Evolutionary conservation across 37 sponge, comb jelly and placozoan species (phyloP).

Genomic region (Diacarnus erythraeanus): DNA sequence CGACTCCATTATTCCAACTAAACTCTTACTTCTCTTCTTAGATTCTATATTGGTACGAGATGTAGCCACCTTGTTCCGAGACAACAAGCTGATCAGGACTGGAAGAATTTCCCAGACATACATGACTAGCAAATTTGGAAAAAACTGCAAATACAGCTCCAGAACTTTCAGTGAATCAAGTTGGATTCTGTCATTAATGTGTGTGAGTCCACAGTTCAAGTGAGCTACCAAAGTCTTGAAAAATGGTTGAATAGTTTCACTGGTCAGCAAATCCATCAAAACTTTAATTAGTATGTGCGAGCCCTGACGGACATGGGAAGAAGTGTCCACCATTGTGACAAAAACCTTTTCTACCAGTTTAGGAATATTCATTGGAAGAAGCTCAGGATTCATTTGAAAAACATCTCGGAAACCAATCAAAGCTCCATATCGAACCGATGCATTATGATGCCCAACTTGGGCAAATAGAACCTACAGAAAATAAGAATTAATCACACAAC

Average conservation of each 20-base stretch:
- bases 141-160: slow-evolving; percentile 28
- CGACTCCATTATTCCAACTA: not conserved
- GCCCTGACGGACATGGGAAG: slow-evolving; percentile 30
- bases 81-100: slow-evolving; percentile 9
- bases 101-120: slow-evolving; percentile 34
- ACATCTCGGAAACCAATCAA: slow-evolving; percentile 46
- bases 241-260: slow-evolving; percentile 30
- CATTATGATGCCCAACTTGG: slow-evolving; percentile 40
- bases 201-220: slow-evolving; percentile 57
- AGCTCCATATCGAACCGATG: slow-evolving; percentile 20
- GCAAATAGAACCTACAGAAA: slow-evolving; percentile 29
- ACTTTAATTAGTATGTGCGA: slow-evolving; percentile 15
- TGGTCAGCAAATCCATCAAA: not conserved
- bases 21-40: not conserved
- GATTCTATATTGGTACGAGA: not conserved
- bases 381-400: slow-evolving; percentile 23
- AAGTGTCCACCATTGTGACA: slow-evolving; percentile 4
- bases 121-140: slow-evolving; percentile 17
- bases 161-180: slow-evolving; percentile 44
- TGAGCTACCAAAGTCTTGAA: slow-evolving; percentile 34
- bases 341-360: slow-evolving; percentile 27
- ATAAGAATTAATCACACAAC: too few species aligned
- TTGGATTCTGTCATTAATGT: slow-evolving; percentile 52
- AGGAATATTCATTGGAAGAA: slow-evolving; percentile 34
- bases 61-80: not conserved